A percentile compares a stretch with the other conserved stretches of the same genome.
These are phyloP conservation scores for Muscicapa comitata DNA, from an alignment of 2,797 vertebrate genomes.

Conservation along the genomic window DNA sequence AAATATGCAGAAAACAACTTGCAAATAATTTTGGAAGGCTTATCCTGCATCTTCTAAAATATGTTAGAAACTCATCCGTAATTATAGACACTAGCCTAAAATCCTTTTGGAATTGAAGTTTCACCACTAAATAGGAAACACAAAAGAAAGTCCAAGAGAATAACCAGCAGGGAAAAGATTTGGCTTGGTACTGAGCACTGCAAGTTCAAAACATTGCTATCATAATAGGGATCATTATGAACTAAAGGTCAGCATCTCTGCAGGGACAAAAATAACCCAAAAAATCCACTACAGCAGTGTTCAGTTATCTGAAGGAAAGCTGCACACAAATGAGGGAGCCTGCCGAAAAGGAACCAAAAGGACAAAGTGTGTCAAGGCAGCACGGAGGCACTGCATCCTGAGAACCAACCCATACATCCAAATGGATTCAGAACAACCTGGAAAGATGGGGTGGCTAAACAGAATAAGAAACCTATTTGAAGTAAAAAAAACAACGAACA, in stretches of 20 bases:
- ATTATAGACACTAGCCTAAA: background rate
- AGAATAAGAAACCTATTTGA: background rate
- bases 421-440: background rate
- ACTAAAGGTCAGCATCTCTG: conserved; percentile 2
- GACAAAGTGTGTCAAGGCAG: background rate
- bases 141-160: background rate
- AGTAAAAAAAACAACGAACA: background rate
- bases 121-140: background rate
- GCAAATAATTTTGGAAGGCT: background rate
- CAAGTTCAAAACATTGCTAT: background rate
- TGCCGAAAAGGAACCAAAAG: background rate
- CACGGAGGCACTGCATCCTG: background rate
- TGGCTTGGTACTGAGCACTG: background rate
- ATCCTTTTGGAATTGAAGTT: background rate
- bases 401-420: background rate
- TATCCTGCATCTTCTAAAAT: background rate
- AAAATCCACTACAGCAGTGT: background rate
- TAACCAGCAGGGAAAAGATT: background rate
- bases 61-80: background rate
- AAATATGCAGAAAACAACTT: background rate
- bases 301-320: background rate
- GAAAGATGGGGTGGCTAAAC: background rate
- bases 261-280: background rate
- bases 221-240: background rate
- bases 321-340: background rate